These are phyloP conservation scores for Drosophila lutescens DNA, from an alignment of 2,888 invertebrate genomes.

Conservation along the genomic window DNA sequence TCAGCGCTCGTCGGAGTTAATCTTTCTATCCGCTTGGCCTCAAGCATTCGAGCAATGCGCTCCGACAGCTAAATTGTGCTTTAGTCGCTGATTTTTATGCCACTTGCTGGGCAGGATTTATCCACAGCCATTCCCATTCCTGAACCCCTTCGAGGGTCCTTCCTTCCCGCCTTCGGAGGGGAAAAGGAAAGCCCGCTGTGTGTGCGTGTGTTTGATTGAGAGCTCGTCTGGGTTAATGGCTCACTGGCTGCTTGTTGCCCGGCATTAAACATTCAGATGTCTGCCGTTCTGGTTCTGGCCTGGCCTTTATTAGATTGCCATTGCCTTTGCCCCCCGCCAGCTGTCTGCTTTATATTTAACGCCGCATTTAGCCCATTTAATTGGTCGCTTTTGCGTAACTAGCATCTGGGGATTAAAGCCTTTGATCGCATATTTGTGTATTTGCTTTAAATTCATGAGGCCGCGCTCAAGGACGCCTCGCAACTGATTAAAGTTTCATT, in stretches of 20 bases:
- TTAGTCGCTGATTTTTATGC: conserved; percentile 67
- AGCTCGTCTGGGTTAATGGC: conserved; percentile 43
- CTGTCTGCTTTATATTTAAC: conserved; percentile 61
- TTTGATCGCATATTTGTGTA: conserved; percentile 71
- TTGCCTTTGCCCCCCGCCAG: conserved; percentile 26
- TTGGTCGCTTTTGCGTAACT: conserved; percentile 72
- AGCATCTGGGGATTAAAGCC: conserved; percentile 73
- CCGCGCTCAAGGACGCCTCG: conserved; percentile 55
- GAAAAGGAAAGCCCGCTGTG: conserved; percentile 14
- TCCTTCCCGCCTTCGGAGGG: not conserved
- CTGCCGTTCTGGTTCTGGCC: conserved; percentile 58
- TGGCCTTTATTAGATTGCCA: conserved; percentile 67
- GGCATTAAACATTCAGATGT: conserved; percentile 70
- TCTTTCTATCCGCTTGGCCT: conserved; percentile 76
- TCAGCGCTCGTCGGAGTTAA: conserved; percentile 58
- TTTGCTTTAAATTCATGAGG: conserved; percentile 71
- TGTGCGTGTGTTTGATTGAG: conserved; percentile 61
- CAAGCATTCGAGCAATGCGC: conserved; percentile 74
- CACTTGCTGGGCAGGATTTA: conserved; percentile 51
- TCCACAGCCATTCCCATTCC: conserved; percentile 1
- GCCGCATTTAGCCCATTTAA: conserved; percentile 72
- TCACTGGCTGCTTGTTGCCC: conserved; percentile 56
- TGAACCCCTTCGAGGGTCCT: conserved; percentile 19
- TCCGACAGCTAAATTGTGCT: conserved; percentile 74
- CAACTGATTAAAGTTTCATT: conserved; percentile 69